Conservation (phyloP, 2,113 vertebrate species). For the Hemiscyllium ocellatum region DNA sequence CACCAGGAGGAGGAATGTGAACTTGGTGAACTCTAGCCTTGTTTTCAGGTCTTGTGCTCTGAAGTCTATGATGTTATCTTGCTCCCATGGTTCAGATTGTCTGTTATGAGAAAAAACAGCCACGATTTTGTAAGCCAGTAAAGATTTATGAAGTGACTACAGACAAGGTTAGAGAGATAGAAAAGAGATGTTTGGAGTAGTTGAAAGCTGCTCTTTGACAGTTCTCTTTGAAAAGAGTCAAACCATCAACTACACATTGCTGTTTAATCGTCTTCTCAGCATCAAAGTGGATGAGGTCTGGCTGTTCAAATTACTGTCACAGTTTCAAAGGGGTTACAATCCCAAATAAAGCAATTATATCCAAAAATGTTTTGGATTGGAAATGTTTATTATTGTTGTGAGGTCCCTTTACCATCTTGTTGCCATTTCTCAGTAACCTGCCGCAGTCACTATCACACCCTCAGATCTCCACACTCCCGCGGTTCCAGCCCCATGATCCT, state of each 20-base stretch:
- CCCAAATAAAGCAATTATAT: neutral
- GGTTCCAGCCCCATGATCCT: too few species aligned
- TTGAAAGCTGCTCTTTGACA: neutral
- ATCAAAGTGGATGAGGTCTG: neutral
- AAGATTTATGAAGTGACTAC: neutral
- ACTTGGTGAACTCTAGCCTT: neutral
- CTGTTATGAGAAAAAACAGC: neutral
- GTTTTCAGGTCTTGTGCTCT: neutral
- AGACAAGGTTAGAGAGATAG: neutral
- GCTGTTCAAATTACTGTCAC: neutral
- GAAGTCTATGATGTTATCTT: neutral
- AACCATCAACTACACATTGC: neutral
- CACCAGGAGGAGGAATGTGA: neutral
- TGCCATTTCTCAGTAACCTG: neutral
- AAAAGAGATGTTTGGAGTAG: neutral
- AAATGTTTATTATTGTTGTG: neutral
- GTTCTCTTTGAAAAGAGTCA: neutral
- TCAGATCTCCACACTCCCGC: too few species aligned
- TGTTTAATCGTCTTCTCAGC: neutral
- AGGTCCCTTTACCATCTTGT: neutral
- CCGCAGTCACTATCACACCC: neutral
- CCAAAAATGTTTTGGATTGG: neutral
- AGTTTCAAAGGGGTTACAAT: neutral
- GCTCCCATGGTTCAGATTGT: neutral
- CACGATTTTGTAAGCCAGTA: neutral